phyloP scores from a whole-genome alignment of 2,113 vertebrate genomes.

The Orcinus orca region DNA sequence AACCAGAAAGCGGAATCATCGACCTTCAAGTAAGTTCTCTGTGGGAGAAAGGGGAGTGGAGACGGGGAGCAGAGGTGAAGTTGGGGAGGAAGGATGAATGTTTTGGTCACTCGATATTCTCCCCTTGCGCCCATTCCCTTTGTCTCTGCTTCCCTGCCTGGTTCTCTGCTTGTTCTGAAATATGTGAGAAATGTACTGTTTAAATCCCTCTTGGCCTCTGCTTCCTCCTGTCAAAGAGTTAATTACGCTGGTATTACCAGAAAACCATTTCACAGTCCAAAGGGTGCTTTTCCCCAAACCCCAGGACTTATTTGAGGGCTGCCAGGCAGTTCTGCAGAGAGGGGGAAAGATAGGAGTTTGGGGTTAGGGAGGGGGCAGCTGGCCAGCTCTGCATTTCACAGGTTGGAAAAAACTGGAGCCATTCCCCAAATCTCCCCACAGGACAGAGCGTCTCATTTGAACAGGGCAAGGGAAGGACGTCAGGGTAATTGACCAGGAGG shows the following conservation, averaged over 20 bases:
- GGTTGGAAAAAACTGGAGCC: conserved; percentile 35
- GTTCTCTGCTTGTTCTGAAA: conserved; percentile 64
- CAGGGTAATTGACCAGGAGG: neutral
- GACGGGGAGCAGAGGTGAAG: neutral
- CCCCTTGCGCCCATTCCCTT: neutral
- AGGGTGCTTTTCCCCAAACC: neutral
- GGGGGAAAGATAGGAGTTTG: conserved; percentile 49
- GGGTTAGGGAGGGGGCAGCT: conserved; percentile 62
- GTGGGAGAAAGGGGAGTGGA: neutral
- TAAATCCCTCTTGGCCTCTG: conserved; percentile 19
- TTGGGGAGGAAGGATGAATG: neutral
- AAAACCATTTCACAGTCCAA: conserved; percentile 43
- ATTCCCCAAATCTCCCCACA: conserved; percentile 31
- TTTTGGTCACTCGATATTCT: neutral
- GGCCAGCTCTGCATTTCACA: conserved; percentile 29
- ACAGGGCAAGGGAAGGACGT: neutral
- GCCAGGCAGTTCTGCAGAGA: neutral
- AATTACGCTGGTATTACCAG: conserved; percentile 26
- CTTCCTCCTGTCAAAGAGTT: conserved; percentile 37
- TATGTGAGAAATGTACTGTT: conserved; percentile 4
- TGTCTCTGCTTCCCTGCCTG: neutral
- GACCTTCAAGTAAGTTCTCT: conserved; percentile 79
- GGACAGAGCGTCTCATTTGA: neutral
- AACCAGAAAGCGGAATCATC: conserved; percentile 74
- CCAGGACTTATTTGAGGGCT: neutral